These are phyloP conservation scores for Temnothorax nylanderi DNA, from an alignment of 1,140 invertebrate species.

Conservation along the genomic window DNA sequence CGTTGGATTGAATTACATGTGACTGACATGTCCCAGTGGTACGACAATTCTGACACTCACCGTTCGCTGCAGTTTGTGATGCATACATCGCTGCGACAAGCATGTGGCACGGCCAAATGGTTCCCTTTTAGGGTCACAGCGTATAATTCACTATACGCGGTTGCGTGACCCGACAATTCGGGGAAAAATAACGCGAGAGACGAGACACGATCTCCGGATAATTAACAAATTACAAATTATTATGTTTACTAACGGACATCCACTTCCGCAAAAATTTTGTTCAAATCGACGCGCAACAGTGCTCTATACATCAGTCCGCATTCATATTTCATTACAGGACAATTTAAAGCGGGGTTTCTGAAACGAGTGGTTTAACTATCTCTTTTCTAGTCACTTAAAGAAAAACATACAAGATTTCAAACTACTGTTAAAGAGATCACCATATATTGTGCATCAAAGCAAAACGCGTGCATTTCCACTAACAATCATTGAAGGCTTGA, in stretches of 20 bases:
- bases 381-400: background rate
- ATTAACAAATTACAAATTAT: constrained; percentile 53
- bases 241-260: background rate
- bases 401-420: background rate
- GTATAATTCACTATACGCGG: constrained; percentile 39
- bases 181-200: constrained; percentile 48
- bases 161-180: constrained; percentile 44
- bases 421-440: background rate
- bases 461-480: background rate
- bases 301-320: background rate
- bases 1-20: constrained; percentile 58
- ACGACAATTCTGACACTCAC: constrained; percentile 58
- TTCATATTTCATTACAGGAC: background rate
- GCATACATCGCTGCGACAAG: constrained; percentile 53
- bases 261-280: constrained; percentile 13
- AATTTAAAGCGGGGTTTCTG: background rate
- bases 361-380: background rate
- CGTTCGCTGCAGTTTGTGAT: constrained; percentile 46
- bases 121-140: constrained; percentile 50
- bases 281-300: background rate
- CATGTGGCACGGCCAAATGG: constrained; percentile 51
- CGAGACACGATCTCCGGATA: constrained; percentile 30
- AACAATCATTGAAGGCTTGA: background rate
- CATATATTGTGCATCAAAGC: background rate
- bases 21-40: constrained; percentile 57